Evolutionary conservation across 2,888 invertebrate species (phyloP).

Genomic region (Sympetrum striolatum): DNA sequence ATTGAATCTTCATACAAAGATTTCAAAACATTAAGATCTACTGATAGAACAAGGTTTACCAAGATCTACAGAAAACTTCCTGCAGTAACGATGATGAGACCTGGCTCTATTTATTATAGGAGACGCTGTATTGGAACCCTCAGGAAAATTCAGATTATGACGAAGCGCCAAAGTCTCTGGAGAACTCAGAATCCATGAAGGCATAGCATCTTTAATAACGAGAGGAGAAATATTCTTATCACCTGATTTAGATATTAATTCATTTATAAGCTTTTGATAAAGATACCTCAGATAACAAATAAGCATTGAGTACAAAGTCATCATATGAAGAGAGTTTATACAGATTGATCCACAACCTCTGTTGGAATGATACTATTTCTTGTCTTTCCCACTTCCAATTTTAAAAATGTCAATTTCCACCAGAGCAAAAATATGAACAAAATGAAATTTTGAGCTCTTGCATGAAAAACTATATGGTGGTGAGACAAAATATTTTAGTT

Average conservation of each 20-base stretch:
- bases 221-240: background rate
- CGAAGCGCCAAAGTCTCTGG: constrained; percentile 81
- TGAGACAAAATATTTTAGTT: background rate
- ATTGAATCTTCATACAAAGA: background rate
- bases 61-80: constrained; percentile 79
- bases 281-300: no score
- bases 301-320: no score
- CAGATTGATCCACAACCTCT: no score
- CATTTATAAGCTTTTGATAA: no score
- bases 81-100: constrained; percentile 51
- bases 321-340: no score
- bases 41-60: constrained; percentile 59
- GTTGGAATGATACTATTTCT: no score
- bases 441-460: no score
- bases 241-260: no score
- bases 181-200: constrained; percentile 77
- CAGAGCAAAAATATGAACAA: no score
- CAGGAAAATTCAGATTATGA: constrained; percentile 81
- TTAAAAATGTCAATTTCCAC: no score
- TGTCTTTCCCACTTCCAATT: no score
- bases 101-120: constrained; percentile 65
- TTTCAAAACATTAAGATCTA: background rate
- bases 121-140: constrained; percentile 75
- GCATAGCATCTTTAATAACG: constrained; percentile 67
- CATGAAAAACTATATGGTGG: no score